Conservation (phyloP, 2,113 vertebrate species). For the Anser brachyrhynchus region DNA sequence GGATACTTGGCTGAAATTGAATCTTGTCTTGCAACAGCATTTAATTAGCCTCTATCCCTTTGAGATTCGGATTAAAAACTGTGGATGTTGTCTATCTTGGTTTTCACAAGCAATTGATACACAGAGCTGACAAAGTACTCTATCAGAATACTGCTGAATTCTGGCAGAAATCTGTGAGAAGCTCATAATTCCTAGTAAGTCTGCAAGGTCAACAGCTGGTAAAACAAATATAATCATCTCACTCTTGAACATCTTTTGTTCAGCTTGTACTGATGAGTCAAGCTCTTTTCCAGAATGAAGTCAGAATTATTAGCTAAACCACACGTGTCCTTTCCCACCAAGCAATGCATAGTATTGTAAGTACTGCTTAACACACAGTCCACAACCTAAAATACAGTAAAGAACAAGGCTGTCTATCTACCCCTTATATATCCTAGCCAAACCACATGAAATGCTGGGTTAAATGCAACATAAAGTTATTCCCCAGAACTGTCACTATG, state of each 20-base stretch:
- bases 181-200: not conserved
- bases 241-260: not conserved
- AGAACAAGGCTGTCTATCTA: not conserved
- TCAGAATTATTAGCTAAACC: not conserved
- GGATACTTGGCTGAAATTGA: not conserved
- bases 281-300: not conserved
- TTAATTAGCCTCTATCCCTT: not conserved
- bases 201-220: not conserved
- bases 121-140: not conserved
- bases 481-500: not conserved
- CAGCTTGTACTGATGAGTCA: not conserved
- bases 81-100: not conserved
- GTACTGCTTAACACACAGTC: not conserved
- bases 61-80: not conserved
- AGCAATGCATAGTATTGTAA: not conserved
- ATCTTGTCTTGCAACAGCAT: not conserved
- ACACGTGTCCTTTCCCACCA: not conserved
- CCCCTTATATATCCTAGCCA: not conserved
- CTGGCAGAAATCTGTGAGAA: not conserved
- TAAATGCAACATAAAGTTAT: constrained; percentile 8
- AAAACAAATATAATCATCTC: not conserved
- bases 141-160: not conserved
- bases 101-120: not conserved
- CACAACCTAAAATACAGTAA: not conserved
- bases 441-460: not conserved